Conservation (phyloP, 1,140 invertebrate species). For the Pantala flavescens region DNA sequence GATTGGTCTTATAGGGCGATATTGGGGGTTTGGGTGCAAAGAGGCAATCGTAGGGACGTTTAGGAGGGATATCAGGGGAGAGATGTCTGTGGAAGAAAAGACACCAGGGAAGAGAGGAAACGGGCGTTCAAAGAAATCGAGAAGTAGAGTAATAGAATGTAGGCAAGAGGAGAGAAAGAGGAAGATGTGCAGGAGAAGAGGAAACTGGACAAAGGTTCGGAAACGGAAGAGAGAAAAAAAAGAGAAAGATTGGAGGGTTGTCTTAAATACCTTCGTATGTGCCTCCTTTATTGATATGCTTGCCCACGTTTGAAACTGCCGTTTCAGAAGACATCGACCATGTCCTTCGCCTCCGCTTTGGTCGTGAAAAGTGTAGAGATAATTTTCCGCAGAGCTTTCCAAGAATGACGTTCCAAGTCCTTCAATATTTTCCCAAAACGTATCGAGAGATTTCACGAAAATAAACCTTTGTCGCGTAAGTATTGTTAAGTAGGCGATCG, state of each 20-base stretch:
- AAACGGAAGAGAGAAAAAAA: constrained; percentile 13
- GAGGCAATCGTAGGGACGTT: neutral
- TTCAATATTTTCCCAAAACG: no score
- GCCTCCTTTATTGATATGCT: neutral
- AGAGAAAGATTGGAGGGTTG: neutral
- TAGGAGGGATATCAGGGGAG: neutral
- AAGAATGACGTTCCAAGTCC: no score
- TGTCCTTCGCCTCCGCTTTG: neutral
- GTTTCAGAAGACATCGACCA: neutral
- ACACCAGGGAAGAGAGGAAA: neutral
- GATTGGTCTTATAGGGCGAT: neutral
- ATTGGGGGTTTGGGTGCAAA: neutral
- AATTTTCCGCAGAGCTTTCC: no score
- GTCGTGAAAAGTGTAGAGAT: no score
- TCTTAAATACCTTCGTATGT: neutral
- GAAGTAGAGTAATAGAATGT: neutral
- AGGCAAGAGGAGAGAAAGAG: neutral
- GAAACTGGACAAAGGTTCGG: neutral
- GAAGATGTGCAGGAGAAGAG: neutral
- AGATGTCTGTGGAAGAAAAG: no score
- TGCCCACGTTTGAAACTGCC: neutral
- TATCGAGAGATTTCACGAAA: no score
- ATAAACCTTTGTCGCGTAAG: no score
- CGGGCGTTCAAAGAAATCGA: neutral
- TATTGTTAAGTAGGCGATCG: no score